Evolutionary conservation across 2,888 invertebrate species (phyloP), one percentile per base, ranked within the genome.

Genomic region (Tachina lurida): DNA sequence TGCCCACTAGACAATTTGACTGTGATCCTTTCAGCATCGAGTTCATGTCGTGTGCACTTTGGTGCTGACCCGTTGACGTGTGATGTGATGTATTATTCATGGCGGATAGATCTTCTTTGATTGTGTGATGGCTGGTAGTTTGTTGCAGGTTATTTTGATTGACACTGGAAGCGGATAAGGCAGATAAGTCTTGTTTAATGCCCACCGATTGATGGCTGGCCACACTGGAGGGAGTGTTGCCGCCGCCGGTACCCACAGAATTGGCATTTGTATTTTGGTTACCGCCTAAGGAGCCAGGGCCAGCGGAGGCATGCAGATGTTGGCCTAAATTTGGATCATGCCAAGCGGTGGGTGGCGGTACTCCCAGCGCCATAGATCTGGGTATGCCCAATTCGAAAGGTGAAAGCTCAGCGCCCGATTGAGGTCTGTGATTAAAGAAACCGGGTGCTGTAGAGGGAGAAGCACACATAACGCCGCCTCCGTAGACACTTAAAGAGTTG

Each of bases 281-380:
- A 83, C 90, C 90, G 4, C 88, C 88, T 47, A 91, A 77, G 7
- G 91, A 90, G 60, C 91, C 91, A 9, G 91, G 91, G 45, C 91
- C 91, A 68, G 91, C 91, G 45, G 92, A 90, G 71, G 95, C 93
- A 90, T 94, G 93, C 89, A 93, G 89, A 88, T 93, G 93, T 71
- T 92, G 90, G 75, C 91, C 91, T 71, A 93, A 87, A 84, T 91
- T 93, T 68, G 95, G 94, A 92, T 95, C 95, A 87, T 95, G 94
- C 95, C 95, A 95, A 86, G 93, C 92, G 70, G 92, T 92, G 71
- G 92, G 93, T 89, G 94, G 94, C 89, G 94, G 94, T 88, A 94
- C 94, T 88, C 95, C 95, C 88, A 95, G 92, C 87, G 94, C 94
- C 95, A 95, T 95, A 87, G 92, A 92, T 58, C 93, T 91, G 81